Evolutionary conservation across 2,888 invertebrate genomes (phyloP), one percentile per base, ranked within the genome.

Genomic region (Dryococelus australis): DNA sequence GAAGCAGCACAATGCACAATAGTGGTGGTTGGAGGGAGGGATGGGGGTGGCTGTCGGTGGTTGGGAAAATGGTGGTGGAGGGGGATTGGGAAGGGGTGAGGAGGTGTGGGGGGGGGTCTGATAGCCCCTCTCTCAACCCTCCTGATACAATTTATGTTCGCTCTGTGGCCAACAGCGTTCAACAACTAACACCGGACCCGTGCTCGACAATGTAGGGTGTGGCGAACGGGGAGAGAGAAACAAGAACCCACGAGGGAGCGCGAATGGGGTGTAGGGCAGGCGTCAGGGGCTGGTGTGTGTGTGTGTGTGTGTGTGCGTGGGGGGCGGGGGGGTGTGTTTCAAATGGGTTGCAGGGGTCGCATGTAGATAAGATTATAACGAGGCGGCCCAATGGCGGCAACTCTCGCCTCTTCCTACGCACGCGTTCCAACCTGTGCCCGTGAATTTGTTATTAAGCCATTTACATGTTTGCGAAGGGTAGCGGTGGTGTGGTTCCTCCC

Each of bases 1-100:
- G 65, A 65, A 65, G 65, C 65, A 65, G 65, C 65, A 65, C 65
- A 65, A 65, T 65, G 65, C 65, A 65, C 65, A 65, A 65, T 65
- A 65, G 65, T 10, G 65, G 65, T 20, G 65, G 65, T 16, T 65
- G 47, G 65, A 51, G 51, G 51, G 13, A 5, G 51, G 51, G 51
- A 5, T 51, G 12, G 51, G 51, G 8, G n/a, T 12, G 65, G 65
- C n/a, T 20, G 65, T n/a, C 13, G 16, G 65, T 10, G 65, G 65
- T 65, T n/a, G 24, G 10, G 24, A 16, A 65, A 20, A n/a, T n/a
- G n/a, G n/a, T n/a, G 51, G 51, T 3, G 8, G 51, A 8, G 13
- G 13, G 2, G 51, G 1, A 4, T 35, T 35, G 35, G 1, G 51
- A 20, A 51, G 51, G 51, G 13, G 13, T 51, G 65, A 24, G 65